Conservation (phyloP, 2,113 vertebrate species). For the Albula goreensis region DNA sequence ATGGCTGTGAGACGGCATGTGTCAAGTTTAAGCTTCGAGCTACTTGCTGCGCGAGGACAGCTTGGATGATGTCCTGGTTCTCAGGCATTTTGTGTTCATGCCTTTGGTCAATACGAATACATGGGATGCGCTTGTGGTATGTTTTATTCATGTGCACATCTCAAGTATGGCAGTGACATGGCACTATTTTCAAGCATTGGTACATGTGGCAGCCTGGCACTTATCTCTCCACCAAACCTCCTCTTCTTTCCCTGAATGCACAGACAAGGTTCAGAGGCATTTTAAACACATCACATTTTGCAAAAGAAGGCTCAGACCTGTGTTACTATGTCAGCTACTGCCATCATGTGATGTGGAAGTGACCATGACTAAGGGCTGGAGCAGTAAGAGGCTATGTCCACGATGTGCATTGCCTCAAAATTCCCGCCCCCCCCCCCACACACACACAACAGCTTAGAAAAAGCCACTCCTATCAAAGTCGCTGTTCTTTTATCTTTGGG, state of each 20-base stretch:
- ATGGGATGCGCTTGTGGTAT: background rate
- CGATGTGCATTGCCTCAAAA: background rate
- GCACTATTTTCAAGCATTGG: constrained; percentile 13
- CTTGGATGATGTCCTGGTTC: background rate
- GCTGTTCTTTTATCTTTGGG: constrained; percentile 28
- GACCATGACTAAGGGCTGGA: background rate
- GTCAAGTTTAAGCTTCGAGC: background rate
- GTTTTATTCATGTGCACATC: constrained; percentile 23
- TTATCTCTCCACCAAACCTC: background rate
- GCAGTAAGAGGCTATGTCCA: background rate
- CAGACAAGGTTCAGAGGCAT: constrained; percentile 47
- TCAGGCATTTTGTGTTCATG: background rate
- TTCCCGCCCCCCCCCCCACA: background rate
- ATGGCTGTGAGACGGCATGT: background rate
- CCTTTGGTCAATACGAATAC: background rate
- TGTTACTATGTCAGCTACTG: constrained; percentile 67
- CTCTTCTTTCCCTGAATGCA: constrained; percentile 3
- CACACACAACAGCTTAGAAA: no score
- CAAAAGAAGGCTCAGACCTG: constrained; percentile 59
- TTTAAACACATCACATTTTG: constrained; percentile 61
- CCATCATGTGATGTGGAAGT: constrained; percentile 33
- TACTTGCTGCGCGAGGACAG: background rate
- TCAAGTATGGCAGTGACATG: constrained; percentile 20
- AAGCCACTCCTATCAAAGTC: constrained; percentile 16
- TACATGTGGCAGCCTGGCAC: background rate